A percentile compares a stretch with the other conserved stretches of the same genome.
Conservation (phyloP, 2,797 vertebrate species). For the Ispidina picta region DNA sequence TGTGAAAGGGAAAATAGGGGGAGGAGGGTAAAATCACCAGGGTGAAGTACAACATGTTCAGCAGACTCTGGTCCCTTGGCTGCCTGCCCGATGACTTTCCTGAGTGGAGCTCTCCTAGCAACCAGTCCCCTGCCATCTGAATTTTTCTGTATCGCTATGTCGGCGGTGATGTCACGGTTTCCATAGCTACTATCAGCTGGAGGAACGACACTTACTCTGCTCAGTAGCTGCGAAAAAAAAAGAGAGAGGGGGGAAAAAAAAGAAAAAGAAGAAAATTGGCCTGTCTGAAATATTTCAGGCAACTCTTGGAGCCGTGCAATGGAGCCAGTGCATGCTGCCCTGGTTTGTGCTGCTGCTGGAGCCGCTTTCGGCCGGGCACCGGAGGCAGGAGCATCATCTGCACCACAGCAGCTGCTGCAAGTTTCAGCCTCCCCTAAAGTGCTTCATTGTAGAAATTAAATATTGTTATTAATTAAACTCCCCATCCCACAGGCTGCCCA, state of each 20-base stretch:
- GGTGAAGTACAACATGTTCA: slow-evolving; percentile 74
- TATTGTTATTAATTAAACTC: slow-evolving; percentile 62
- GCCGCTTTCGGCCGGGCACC: background rate
- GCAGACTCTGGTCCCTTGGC: slow-evolving; percentile 76
- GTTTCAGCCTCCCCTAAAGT: background rate
- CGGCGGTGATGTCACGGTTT: slow-evolving; percentile 85
- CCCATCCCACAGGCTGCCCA: slow-evolving; percentile 21
- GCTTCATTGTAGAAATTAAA: slow-evolving; percentile 55
- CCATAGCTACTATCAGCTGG: slow-evolving; percentile 85
- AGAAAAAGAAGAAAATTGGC: background rate
- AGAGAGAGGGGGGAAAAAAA: background rate
- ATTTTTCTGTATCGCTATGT: slow-evolving; percentile 89
- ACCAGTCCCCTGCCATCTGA: slow-evolving; percentile 82
- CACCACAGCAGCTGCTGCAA: background rate
- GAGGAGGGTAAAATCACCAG: slow-evolving; percentile 57
- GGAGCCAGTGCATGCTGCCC: background rate
- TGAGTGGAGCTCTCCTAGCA: slow-evolving; percentile 86
- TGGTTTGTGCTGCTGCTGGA: slow-evolving; percentile 31
- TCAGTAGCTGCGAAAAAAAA: slow-evolving; percentile 61
- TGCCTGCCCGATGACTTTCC: slow-evolving; percentile 82
- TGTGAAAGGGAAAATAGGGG: slow-evolving; percentile 50
- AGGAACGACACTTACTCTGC: slow-evolving; percentile 78
- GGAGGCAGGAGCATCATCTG: background rate
- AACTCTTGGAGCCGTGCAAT: background rate
- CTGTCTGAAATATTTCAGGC: slow-evolving; percentile 35